Percentiles rank a stretch among this genome's conserved stretches.
phyloP scores from a whole-genome alignment of 2,797 vertebrate genomes.

The Neosilurus mollespiculum region DNA sequence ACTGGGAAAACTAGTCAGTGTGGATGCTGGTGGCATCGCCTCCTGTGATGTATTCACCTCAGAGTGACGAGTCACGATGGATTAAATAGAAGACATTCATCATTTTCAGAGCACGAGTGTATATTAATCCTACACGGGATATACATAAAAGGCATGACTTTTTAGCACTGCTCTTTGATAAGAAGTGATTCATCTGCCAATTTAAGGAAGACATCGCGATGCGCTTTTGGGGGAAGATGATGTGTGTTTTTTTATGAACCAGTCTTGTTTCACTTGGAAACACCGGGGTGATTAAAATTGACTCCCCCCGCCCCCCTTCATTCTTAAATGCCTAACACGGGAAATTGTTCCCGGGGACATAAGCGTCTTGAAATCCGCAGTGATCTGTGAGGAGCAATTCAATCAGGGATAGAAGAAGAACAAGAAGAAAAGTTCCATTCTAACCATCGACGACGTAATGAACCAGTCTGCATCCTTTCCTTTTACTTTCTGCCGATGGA shows the following conservation, averaged over 20 bases:
- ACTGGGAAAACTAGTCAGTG: slow-evolving; percentile 44
- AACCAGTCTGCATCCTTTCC: neutral
- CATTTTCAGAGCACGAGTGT: slow-evolving; percentile 31
- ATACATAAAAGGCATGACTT: slow-evolving; percentile 29
- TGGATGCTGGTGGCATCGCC: slow-evolving; percentile 57
- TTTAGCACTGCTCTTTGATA: neutral
- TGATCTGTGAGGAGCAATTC: slow-evolving; percentile 94
- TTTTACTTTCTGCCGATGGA: slow-evolving; percentile 30
- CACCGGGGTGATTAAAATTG: neutral
- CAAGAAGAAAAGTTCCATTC: slow-evolving; percentile 69
- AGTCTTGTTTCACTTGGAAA: neutral
- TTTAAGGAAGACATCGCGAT: neutral
- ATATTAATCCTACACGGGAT: slow-evolving; percentile 32
- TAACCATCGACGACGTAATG: slow-evolving; percentile 52
- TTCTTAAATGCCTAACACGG: slow-evolving; percentile 3
- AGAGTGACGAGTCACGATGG: slow-evolving; percentile 56
- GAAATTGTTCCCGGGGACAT: slow-evolving; percentile 54
- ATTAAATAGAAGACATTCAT: slow-evolving; percentile 33
- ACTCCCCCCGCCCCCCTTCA: too few species aligned
- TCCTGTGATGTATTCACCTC: slow-evolving; percentile 36
- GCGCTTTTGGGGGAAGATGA: neutral
- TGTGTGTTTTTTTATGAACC: neutral
- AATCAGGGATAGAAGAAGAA: slow-evolving; percentile 77
- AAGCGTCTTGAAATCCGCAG: slow-evolving; percentile 84
- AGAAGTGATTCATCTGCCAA: neutral